Evolutionary conservation across 2,888 invertebrate genomes (phyloP).

Genomic region (Graphium colonna): DNA sequence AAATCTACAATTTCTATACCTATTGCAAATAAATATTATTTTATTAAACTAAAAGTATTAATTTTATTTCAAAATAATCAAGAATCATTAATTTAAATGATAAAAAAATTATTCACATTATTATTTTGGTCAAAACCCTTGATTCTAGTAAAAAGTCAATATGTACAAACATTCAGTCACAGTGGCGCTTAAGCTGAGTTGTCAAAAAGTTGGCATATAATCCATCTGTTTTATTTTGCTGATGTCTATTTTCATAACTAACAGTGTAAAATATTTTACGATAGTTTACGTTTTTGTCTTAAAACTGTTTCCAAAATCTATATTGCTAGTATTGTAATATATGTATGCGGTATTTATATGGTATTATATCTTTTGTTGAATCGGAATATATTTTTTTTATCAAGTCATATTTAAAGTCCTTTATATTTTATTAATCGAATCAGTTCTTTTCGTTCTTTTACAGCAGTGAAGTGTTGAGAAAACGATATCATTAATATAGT

Average conservation of each 20-base stretch:
- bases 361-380: too few relatives aligned
- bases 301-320: conserved; percentile 14
- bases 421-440: too few relatives aligned
- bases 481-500: conserved; percentile 10
- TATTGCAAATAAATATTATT: too few relatives aligned
- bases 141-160: conserved; percentile 1
- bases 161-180: not conserved
- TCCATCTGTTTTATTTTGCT: conserved; percentile 51
- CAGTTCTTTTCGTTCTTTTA: too few relatives aligned
- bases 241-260: conserved; percentile 17
- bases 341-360: too few relatives aligned
- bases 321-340: not conserved
- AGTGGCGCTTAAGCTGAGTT: conserved; percentile 40
- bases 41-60: too few relatives aligned
- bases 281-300: not conserved
- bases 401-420: too few relatives aligned
- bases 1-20: too few relatives aligned
- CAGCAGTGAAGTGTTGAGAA: not conserved
- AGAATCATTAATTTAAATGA: too few relatives aligned
- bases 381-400: too few relatives aligned
- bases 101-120: not conserved
- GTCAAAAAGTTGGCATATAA: conserved; percentile 70
- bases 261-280: conserved; percentile 19
- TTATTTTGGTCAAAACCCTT: not conserved
- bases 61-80: too few relatives aligned